These are phyloP conservation scores for Pogonocherus hispidulus DNA, from an alignment of 2,888 invertebrate species.

Conservation along the genomic window DNA sequence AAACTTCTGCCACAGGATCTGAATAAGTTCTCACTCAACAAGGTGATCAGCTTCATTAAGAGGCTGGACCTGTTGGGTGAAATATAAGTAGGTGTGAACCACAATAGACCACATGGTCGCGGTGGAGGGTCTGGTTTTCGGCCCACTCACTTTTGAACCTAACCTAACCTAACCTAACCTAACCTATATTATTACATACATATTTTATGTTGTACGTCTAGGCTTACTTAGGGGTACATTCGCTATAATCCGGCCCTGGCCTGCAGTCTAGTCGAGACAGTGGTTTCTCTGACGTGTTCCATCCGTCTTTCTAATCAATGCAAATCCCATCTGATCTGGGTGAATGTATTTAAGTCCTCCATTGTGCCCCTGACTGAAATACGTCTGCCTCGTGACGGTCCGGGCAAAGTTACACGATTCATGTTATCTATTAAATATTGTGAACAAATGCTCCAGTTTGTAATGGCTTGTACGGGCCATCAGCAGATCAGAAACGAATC, in stretches of 20 bases:
- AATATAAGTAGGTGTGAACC: too few relatives aligned
- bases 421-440: slow-evolving; percentile 39
- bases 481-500: slow-evolving; percentile 6
- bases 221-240: neutral
- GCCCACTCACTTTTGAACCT: too few relatives aligned
- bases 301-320: slow-evolving; percentile 49
- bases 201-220: too few relatives aligned
- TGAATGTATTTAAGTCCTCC: slow-evolving; percentile 46
- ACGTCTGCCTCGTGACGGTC: slow-evolving; percentile 41
- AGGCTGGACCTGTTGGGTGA: too few relatives aligned
- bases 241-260: neutral
- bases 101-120: too few relatives aligned
- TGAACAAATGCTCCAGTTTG: slow-evolving; percentile 19
- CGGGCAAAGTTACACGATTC: slow-evolving; percentile 22
- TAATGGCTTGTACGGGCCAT: slow-evolving; percentile 24
- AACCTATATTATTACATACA: too few relatives aligned
- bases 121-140: too few relatives aligned
- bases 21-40: too few relatives aligned
- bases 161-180: too few relatives aligned
- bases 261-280: slow-evolving; percentile 22
- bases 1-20: too few relatives aligned
- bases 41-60: too few relatives aligned
- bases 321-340: slow-evolving; percentile 50
- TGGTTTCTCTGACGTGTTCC: slow-evolving; percentile 34
- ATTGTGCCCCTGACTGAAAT: slow-evolving; percentile 46